phyloP scores from a whole-genome alignment of 2,888 invertebrate species.

The Nemotelus pantherinus region DNA sequence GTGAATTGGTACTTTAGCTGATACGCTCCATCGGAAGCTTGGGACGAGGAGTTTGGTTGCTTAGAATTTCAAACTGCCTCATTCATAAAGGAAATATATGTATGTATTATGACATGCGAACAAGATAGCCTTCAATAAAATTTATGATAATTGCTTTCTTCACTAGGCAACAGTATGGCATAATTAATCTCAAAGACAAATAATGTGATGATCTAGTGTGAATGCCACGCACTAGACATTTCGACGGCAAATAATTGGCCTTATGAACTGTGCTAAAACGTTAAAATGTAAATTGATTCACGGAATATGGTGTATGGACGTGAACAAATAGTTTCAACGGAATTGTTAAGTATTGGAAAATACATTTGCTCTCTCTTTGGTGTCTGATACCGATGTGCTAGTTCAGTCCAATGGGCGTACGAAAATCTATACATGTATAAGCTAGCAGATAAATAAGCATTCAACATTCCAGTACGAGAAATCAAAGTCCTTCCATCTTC shows the following conservation, averaged over 20 bases:
- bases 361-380: too few relatives aligned
- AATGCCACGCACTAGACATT: slow-evolving; percentile 15
- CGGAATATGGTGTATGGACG: neutral
- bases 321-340: too few relatives aligned
- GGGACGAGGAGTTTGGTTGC: neutral
- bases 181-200: slow-evolving; percentile 36
- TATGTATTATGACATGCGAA: slow-evolving; percentile 29
- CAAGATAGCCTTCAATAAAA: slow-evolving; percentile 35
- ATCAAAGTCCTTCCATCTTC: too few relatives aligned
- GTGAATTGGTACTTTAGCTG: neutral
- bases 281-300: neutral
- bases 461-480: too few relatives aligned
- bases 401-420: too few relatives aligned
- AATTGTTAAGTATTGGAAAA: too few relatives aligned
- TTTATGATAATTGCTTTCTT: slow-evolving; percentile 41
- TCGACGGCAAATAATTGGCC: slow-evolving; percentile 20
- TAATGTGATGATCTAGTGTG: slow-evolving; percentile 10
- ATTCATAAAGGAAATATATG: slow-evolving; percentile 16
- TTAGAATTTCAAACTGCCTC: slow-evolving; percentile 27
- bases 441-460: too few relatives aligned
- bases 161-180: slow-evolving; percentile 21
- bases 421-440: too few relatives aligned
- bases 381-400: too few relatives aligned
- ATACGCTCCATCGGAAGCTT: neutral
- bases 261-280: slow-evolving; percentile 9